Conservation (phyloP, 2,888 invertebrate species). For the Octonoba sinensis region DNA sequence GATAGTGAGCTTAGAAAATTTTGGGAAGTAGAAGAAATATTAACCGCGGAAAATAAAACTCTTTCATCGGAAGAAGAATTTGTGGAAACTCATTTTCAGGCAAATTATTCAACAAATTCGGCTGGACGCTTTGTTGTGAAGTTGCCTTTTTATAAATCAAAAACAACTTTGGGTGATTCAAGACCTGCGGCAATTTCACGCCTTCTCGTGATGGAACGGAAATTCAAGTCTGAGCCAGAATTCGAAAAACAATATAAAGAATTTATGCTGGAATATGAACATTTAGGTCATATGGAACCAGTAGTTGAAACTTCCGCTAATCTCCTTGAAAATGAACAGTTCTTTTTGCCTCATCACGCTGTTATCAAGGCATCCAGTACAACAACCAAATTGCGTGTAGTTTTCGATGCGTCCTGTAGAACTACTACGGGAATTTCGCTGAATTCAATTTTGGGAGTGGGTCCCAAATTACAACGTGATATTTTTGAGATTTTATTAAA, state of each 20-base stretch:
- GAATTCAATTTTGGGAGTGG: not conserved
- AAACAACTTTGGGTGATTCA: not conserved
- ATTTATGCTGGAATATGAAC: not conserved
- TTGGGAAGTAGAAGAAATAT: not conserved
- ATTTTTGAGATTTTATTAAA: not conserved
- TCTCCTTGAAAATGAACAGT: not conserved
- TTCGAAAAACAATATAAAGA: not conserved
- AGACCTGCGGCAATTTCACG: not conserved
- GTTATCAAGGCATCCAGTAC: not conserved
- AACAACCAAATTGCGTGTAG: not conserved
- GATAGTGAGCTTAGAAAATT: not conserved
- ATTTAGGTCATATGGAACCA: not conserved
- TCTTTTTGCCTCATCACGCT: not conserved
- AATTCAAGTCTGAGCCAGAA: not conserved
- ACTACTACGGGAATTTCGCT: not conserved
- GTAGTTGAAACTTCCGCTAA: too few relatives aligned
- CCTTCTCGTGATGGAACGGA: not conserved
- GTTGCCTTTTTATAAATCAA: not conserved
- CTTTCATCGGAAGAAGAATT: not conserved
- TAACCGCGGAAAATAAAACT: not conserved
- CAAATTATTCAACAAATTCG: not conserved
- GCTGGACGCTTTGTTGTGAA: not conserved
- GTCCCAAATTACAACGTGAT: not conserved
- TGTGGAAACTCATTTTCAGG: not conserved
- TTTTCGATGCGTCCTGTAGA: not conserved